Evolutionary conservation across 1,140 invertebrate species (phyloP).

Genomic region (Tribolium castaneum): DNA sequence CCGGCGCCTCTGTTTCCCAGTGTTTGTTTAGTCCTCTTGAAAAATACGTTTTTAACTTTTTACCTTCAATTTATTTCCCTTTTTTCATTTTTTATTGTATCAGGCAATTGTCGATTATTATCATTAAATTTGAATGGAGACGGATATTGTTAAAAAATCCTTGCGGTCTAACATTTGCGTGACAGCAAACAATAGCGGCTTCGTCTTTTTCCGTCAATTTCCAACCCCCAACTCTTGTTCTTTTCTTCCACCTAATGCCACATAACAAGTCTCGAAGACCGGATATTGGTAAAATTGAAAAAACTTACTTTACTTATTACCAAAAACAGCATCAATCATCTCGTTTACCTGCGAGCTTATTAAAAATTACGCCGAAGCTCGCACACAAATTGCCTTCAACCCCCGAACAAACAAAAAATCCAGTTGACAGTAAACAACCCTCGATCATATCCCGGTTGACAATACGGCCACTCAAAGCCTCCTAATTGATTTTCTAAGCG

Average conservation of each 20-base stretch:
- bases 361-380: constrained; percentile 36
- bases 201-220: not conserved
- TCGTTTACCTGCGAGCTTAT: constrained; percentile 35
- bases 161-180: constrained; percentile 36
- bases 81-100: not conserved
- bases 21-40: too few species aligned
- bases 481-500: not conserved
- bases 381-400: not conserved
- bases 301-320: constrained; percentile 40
- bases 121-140: not conserved
- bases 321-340: constrained; percentile 40
- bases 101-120: not conserved
- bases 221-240: not conserved
- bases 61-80: not conserved
- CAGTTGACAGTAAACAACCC: not conserved
- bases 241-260: constrained; percentile 10
- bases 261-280: constrained; percentile 4
- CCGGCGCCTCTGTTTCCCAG: too few species aligned
- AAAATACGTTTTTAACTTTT: too few species aligned
- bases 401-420: not conserved
- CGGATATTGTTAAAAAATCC: constrained; percentile 38
- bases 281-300: constrained; percentile 45
- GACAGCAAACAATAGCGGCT: constrained; percentile 13
- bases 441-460: not conserved
- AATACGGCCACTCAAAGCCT: not conserved